phyloP scores from a whole-genome alignment of 2,888 invertebrate genomes.

The Brachypalpus laphriformis region DNA sequence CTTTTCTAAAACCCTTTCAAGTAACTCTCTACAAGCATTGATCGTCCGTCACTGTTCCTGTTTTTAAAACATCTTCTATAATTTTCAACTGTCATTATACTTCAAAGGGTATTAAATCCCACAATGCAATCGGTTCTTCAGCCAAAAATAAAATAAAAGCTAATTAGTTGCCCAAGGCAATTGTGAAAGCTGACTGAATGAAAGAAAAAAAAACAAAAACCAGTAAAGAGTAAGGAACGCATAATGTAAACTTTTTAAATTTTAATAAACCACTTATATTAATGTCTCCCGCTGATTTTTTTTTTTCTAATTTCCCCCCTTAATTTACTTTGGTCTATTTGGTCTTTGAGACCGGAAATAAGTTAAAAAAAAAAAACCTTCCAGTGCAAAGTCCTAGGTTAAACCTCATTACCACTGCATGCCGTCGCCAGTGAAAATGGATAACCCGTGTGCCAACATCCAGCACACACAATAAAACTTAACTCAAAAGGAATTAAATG shows the following conservation, averaged over 20 bases:
- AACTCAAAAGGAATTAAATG: slow-evolving; percentile 63
- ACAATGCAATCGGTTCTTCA: too few species aligned
- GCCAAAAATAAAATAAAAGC: background rate
- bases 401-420: slow-evolving; percentile 22
- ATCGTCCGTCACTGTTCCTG: too few species aligned
- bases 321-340: slow-evolving; percentile 60
- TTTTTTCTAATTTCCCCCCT: background rate
- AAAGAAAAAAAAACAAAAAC: slow-evolving; percentile 32
- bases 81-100: background rate
- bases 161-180: slow-evolving; percentile 21
- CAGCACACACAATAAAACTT: slow-evolving; percentile 52
- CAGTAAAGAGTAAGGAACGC: slow-evolving; percentile 51
- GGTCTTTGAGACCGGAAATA: slow-evolving; percentile 31
- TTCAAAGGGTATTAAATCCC: background rate
- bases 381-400: slow-evolving; percentile 24
- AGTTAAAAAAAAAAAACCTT: slow-evolving; percentile 20
- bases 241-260: slow-evolving; percentile 79
- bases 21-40: too few species aligned
- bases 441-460: slow-evolving; percentile 52
- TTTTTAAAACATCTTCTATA: too few species aligned
- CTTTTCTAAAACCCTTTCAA: too few species aligned
- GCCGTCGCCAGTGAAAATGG: slow-evolving; percentile 49
- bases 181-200: background rate
- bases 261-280: slow-evolving; percentile 81
- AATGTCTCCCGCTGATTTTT: slow-evolving; percentile 75